Percentiles rank a stretch among this genome's conserved stretches.
Conservation (phyloP, 1,140 invertebrate species). For the Drosophila ambigua region DNA sequence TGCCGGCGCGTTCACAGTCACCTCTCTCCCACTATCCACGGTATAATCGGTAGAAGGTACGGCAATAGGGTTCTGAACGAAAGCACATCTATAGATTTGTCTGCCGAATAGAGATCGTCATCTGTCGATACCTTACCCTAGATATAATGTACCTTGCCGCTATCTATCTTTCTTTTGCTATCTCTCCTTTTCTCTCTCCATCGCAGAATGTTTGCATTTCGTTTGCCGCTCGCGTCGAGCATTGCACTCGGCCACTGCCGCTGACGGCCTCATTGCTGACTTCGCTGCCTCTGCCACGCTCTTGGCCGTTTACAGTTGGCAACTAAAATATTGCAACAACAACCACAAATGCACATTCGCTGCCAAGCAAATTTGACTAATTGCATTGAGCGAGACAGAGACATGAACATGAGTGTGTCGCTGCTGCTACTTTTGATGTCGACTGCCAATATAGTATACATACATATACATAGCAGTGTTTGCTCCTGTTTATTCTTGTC, state of each 20-base stretch:
- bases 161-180: conserved; percentile 40
- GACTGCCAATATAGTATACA: conserved; percentile 10
- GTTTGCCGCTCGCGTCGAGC: conserved; percentile 54
- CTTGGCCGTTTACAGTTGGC: conserved; percentile 60
- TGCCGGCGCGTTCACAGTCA: no score
- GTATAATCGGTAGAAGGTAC: no score
- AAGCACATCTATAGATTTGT: no score
- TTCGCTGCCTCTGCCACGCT: conserved; percentile 43
- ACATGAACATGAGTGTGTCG: conserved; percentile 27
- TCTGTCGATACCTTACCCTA: background rate
- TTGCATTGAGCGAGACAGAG: conserved; percentile 44
- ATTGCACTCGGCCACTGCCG: conserved; percentile 58
- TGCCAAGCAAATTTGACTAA: conserved; percentile 67
- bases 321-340: conserved; percentile 63
- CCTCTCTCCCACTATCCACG: background rate
- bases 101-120: no score
- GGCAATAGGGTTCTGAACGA: no score
- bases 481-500: conserved; percentile 46
- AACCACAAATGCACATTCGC: conserved; percentile 30
- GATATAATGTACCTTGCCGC: background rate
- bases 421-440: conserved; percentile 52
- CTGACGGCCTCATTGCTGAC: conserved; percentile 33
- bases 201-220: conserved; percentile 23
- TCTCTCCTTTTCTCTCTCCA: conserved; percentile 32
- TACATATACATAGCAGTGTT: conserved; percentile 10